These are phyloP conservation scores for Allophyes oxyacanthae DNA, from an alignment of 2,888 invertebrate species.

Conservation along the genomic window DNA sequence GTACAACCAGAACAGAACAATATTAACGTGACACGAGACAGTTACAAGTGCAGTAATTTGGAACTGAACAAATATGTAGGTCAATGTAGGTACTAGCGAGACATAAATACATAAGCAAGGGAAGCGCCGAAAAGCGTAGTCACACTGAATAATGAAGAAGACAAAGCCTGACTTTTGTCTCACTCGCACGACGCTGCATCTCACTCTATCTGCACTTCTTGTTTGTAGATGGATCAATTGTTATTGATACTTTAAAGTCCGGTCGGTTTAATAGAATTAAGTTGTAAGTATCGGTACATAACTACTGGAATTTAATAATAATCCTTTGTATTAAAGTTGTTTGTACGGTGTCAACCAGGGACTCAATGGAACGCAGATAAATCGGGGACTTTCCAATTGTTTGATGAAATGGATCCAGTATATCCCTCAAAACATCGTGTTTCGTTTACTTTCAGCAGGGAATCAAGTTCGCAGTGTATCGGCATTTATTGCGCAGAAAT, in stretches of 20 bases:
- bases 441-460: constrained; percentile 22
- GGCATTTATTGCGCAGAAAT: constrained; percentile 37
- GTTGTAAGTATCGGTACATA: not conserved
- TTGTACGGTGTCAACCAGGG: not conserved
- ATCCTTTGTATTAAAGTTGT: not conserved
- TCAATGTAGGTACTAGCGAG: constrained; percentile 40
- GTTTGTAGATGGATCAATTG: constrained; percentile 13
- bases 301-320: not conserved
- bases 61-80: constrained; percentile 40
- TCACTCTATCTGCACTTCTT: constrained; percentile 36
- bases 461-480: constrained; percentile 23
- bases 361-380: not conserved
- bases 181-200: constrained; percentile 53
- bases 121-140: constrained; percentile 68
- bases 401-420: constrained; percentile 14
- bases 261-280: too few relatives aligned
- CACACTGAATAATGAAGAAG: constrained; percentile 73
- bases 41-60: constrained; percentile 25
- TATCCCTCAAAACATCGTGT: constrained; percentile 1
- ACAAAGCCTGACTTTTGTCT: constrained; percentile 56
- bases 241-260: constrained; percentile 24
- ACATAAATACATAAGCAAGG: constrained; percentile 53
- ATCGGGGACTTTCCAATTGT: not conserved
- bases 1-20: not conserved
- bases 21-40: not conserved